These are phyloP conservation scores for Trachelus tabidus DNA, from an alignment of 2,888 invertebrate species.

Conservation along the genomic window DNA sequence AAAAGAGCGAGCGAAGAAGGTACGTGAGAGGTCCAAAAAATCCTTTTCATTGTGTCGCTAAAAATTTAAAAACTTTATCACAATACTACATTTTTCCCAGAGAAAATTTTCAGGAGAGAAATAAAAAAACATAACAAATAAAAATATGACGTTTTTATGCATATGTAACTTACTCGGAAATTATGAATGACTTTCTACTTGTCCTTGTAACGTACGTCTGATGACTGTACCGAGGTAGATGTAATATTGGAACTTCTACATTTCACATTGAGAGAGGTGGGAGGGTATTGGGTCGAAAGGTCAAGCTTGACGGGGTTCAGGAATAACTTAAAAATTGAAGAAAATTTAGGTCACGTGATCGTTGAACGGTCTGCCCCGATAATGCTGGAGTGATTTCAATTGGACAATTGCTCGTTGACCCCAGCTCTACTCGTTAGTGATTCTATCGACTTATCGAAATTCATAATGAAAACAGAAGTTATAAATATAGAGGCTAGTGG, in stretches of 20 bases:
- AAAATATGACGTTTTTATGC: background rate
- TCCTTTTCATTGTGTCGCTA: background rate
- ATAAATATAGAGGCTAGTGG: background rate
- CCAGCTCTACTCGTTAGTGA: background rate
- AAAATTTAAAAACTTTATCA: background rate
- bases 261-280: background rate
- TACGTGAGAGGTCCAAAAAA: background rate
- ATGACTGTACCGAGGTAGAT: no score
- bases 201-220: background rate
- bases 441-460: background rate
- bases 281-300: constrained; percentile 17
- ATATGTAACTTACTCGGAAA: background rate
- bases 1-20: background rate
- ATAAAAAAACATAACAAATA: background rate
- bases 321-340: background rate
- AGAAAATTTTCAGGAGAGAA: background rate
- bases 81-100: background rate
- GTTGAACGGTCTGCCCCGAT: background rate
- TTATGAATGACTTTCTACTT: background rate
- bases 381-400: background rate
- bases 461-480: background rate
- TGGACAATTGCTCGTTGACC: background rate
- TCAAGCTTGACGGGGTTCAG: background rate
- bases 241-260: background rate
- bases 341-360: background rate